These are phyloP conservation scores for Serranochromis macrocephalus DNA, from an alignment of 2,113 vertebrate species.

Conservation along the genomic window DNA sequence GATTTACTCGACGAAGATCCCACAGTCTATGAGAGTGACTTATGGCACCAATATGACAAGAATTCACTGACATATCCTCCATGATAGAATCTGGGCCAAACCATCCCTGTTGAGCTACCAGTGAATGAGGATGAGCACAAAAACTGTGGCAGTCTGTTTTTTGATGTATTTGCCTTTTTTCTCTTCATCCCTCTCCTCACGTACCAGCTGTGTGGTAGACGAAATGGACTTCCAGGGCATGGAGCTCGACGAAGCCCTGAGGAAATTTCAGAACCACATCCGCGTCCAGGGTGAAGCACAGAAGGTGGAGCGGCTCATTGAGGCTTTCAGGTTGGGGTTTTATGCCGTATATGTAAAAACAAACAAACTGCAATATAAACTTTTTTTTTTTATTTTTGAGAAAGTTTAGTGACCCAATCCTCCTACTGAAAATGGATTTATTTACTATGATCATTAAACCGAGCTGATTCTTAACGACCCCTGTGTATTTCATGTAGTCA, in stretches of 20 bases:
- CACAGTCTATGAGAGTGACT: background rate
- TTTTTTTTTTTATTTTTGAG: background rate
- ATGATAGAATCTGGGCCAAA: background rate
- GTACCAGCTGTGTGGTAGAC: constrained; percentile 89
- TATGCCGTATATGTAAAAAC: background rate
- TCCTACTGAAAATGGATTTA: background rate
- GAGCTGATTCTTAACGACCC: background rate
- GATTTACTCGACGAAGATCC: background rate
- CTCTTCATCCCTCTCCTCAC: background rate
- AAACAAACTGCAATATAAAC: background rate
- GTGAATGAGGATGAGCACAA: background rate
- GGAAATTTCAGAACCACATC: constrained; percentile 97
- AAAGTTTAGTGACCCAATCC: background rate
- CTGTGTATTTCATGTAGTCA: background rate
- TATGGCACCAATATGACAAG: background rate
- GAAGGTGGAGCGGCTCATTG: constrained; percentile 95
- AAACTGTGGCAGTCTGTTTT: background rate
- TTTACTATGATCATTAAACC: background rate
- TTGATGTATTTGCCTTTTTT: background rate
- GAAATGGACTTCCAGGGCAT: constrained; percentile 96
- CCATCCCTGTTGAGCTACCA: background rate
- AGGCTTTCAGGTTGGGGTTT: constrained; percentile 85
- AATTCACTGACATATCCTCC: background rate
- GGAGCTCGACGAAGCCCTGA: constrained; percentile 96
- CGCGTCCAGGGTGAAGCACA: constrained; percentile 96